phyloP scores from a whole-genome alignment of 2,113 vertebrate species.

The Trematocara stigmaticum region DNA sequence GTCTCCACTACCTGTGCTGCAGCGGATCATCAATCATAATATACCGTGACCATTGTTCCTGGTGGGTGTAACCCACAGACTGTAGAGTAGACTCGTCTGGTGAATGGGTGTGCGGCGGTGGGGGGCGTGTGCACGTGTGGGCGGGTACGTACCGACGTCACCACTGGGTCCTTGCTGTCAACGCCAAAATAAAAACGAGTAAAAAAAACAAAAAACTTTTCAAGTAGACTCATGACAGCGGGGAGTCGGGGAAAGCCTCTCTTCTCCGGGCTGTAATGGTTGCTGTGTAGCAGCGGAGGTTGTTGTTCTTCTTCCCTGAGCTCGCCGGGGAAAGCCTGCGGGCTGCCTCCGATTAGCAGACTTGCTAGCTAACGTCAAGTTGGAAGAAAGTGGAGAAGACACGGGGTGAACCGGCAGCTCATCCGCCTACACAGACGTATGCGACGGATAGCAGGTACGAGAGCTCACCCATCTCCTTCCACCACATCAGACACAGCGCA shows the following conservation, averaged over 20 bases:
- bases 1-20: background rate
- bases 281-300: background rate
- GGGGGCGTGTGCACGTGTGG: conserved; percentile 43
- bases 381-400: conserved; percentile 64
- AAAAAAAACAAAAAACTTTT: conserved; percentile 26
- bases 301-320: background rate
- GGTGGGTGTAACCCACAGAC: conserved; percentile 51
- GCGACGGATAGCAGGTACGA: conserved; percentile 69
- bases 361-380: conserved; percentile 63
- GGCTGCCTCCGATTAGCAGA: conserved; percentile 46
- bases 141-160: conserved; percentile 57
- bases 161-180: conserved; percentile 55
- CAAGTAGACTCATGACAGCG: background rate
- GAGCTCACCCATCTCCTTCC: background rate
- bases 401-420: conserved; percentile 34
- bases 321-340: conserved; percentile 14
- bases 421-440: conserved; percentile 58
- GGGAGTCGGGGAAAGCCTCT: background rate
- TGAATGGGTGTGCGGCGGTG: background rate
- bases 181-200: conserved; percentile 59
- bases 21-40: background rate
- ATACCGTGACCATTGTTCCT: conserved; percentile 45
- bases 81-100: conserved; percentile 23
- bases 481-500: background rate
- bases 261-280: background rate